Base-by-base conservation (phyloP, 1,140 invertebrate genomes). In the Calephelis nemesis region DNA sequence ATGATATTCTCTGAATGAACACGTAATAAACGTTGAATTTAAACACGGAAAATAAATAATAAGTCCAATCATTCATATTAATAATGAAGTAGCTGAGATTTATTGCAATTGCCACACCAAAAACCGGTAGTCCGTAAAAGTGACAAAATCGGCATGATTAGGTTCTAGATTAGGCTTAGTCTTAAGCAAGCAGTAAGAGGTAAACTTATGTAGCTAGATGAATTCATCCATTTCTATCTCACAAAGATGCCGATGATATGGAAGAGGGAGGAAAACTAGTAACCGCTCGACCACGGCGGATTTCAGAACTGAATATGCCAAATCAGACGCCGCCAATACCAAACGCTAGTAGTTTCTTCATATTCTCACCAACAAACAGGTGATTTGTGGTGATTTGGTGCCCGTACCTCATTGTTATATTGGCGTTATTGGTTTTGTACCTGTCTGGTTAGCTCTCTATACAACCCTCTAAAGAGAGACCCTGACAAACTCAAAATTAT, bases 351-450 rank as follows among this genome's bases (percentile, higher is more conserved):
- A 97, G 98, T 78, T 98, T 99, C 93, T 99, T 99, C 94, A 93
- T 99, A 88, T 98, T 99, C 92, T 97, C 96, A 76, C 96, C 95
- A 85, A 98, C 95, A 45, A 99, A 99, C 94, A 97, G 96, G 97
- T 98, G 93, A 94, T 82, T 85, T 77, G 82, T 84, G 83, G 82
- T 84, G 82, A 73, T 78, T 70, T 71, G 79, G 84, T 85, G 87
- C 83, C 85, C 79, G 75, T 87, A 80, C 85, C 87, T 91, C 89
- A 90, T 91, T 91, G 87, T 88, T 73, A 58, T 74, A 87, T 85
- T 84, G 85, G 82, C 82, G 72, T 73, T 10, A 40, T 50, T 40
- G 30, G 19, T 50, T 39, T 49, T 12, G 49, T 40, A 40, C 13
- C 5, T 60, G 45, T 47, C 65, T 58, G 54, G 58, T 47, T 10